Conservation (phyloP, 1,140 invertebrate genomes). For the Calosoma granatense region DNA sequence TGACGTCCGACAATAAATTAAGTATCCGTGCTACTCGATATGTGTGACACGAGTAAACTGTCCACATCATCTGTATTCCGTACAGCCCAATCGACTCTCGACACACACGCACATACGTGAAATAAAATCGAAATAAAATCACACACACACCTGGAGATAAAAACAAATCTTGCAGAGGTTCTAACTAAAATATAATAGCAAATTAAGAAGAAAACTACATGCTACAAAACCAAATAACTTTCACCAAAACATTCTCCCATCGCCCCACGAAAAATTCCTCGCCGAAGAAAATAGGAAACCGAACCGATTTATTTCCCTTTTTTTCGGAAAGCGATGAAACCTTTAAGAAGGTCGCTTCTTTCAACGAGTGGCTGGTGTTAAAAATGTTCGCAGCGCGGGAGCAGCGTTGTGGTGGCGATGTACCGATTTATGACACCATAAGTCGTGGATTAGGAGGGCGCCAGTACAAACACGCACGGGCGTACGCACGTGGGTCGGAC, state of each 20-base stretch:
- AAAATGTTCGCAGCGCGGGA: neutral
- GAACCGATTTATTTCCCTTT: neutral
- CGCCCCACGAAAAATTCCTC: too few species aligned
- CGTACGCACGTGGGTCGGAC: neutral
- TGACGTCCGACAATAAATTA: neutral
- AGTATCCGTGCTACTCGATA: neutral
- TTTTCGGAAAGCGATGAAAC: neutral
- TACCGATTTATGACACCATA: conserved; percentile 4
- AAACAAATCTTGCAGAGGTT: too few species aligned
- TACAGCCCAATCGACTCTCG: neutral
- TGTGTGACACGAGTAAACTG: neutral
- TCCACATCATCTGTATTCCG: neutral
- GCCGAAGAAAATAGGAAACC: too few species aligned
- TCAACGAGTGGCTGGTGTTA: neutral
- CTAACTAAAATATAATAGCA: too few species aligned
- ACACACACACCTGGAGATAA: too few species aligned
- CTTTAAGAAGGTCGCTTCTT: neutral
- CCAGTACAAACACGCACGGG: neutral
- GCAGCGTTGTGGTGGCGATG: too few species aligned
- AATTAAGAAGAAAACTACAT: too few species aligned
- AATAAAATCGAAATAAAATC: neutral
- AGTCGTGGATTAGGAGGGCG: neutral
- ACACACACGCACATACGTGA: neutral
- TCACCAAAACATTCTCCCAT: too few species aligned
- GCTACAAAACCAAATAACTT: too few species aligned